Base-by-base conservation (phyloP, 2,113 vertebrate genomes). In the Scortum barcoo region DNA sequence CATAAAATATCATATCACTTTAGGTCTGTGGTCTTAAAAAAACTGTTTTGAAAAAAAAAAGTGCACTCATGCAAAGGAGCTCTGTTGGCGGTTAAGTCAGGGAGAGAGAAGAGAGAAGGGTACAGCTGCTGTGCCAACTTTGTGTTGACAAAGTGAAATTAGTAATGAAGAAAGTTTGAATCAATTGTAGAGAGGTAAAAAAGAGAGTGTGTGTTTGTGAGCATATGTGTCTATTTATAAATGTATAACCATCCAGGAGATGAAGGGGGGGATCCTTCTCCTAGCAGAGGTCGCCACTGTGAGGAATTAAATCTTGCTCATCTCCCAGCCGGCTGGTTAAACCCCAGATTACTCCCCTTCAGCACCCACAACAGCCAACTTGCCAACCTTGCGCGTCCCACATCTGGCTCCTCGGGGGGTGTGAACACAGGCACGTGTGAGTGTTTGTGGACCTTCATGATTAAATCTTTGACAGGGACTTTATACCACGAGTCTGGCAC, bases 261-360 rank as follows among this genome's bases (percentile, higher is more conserved):
- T 36, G 2, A 58, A 70, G 61, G 66, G 33, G 36, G 28, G 46
- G 36, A 46, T 62, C 20, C 28, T 60, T 42, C 16, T 60, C 38
- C 13, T 16, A 22, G 44, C n/a, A 76, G 73, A 60, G 51, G 57
- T 76, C 75, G 79, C 3, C 8, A 51, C 42, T 72, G 54, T 12
- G 6, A 51, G 79, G 73, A 76, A 75, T 85, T 36, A 36, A 72
- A 80, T 69, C 50, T n/a, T 72, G 36, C 62, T 79, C 57, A 79
- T 76, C 63, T 89, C 67, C 48, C 74, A 10, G 24, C 60, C 42
- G 51, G 53, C 66, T 69, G 78, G 51, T 75, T 69, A 77, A 85
- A 86, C 53, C 68, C 57, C 61, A 70, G 58, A 84, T 88, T 89
- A 86, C n/a, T n/a, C n/a, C 67, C 1, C 51, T 3, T 19, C 72